A percentile compares a stretch with the other conserved stretches of the same genome.
Conservation (phyloP, 1,140 invertebrate genomes). For the Oncopodura yosiiana region DNA sequence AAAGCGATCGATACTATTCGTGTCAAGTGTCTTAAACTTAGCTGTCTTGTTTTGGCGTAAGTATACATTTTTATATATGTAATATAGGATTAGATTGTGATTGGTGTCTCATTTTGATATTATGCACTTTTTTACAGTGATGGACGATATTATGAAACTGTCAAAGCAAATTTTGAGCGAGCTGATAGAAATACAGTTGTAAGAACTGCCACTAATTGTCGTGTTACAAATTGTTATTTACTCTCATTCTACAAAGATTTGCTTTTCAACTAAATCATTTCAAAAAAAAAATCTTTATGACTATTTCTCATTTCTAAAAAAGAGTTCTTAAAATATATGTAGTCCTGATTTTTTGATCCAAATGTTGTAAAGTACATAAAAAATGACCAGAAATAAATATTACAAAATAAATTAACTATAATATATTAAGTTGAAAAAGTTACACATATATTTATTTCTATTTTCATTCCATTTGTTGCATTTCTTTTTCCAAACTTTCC, state of each 20-base stretch:
- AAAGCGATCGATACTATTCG: conserved; percentile 86
- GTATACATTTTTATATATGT: background rate
- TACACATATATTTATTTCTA: no score
- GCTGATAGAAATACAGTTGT: conserved; percentile 94
- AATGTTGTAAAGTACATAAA: no score
- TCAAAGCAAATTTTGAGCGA: conserved; percentile 97
- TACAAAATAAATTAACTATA: no score
- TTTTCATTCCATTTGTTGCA: no score
- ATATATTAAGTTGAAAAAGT: no score
- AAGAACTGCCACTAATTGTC: conserved; percentile 84
- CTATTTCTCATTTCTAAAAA: no score
- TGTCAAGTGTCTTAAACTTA: conserved; percentile 76
- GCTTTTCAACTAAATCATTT: conserved; percentile 75
- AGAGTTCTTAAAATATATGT: no score
- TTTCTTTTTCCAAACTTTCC: no score
- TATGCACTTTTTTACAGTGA: conserved; percentile 58
- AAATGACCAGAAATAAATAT: no score
- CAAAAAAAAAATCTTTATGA: no score
- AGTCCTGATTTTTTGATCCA: no score
- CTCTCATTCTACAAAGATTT: conserved; percentile 87
- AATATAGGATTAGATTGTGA: background rate
- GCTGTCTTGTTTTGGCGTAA: conserved; percentile 72
- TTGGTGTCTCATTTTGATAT: background rate
- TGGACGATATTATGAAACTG: conserved; percentile 97
- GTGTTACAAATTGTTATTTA: conserved; percentile 81